phyloP scores from a whole-genome alignment of 2,113 vertebrate species.

The Aegotheles bennettii region DNA sequence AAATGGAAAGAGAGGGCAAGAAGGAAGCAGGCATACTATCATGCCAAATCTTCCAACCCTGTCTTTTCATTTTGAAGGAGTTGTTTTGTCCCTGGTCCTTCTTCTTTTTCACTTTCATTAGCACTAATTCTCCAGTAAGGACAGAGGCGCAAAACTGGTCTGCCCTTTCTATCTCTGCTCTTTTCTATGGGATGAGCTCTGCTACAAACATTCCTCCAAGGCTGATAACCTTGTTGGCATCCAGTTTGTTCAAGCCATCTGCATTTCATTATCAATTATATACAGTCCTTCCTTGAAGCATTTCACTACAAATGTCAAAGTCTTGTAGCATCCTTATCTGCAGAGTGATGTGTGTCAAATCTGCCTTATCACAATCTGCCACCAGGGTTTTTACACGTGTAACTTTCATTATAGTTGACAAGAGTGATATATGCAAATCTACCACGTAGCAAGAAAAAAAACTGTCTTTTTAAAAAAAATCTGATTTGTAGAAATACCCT shows the following conservation, averaged over 20 bases:
- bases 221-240: not conserved
- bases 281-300: not conserved
- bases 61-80: not conserved
- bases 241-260: not conserved
- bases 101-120: not conserved
- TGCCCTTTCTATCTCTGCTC: not conserved
- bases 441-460: not conserved
- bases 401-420: not conserved
- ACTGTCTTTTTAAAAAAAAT: not conserved
- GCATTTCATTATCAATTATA: constrained; percentile 6
- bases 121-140: not conserved
- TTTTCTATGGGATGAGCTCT: not conserved
- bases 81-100: not conserved
- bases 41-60: not conserved
- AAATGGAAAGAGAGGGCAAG: not conserved
- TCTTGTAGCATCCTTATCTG: constrained; percentile 18
- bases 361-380: constrained; percentile 47
- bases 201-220: not conserved
- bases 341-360: constrained; percentile 43
- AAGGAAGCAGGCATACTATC: not conserved
- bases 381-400: constrained; percentile 6
- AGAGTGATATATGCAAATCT: constrained; percentile 23
- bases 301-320: constrained; percentile 8
- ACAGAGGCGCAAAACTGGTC: not conserved
- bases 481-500: not conserved